Evolutionary conservation across 2,888 invertebrate genomes (phyloP).

Genomic region (Fragum whitleyi): DNA sequence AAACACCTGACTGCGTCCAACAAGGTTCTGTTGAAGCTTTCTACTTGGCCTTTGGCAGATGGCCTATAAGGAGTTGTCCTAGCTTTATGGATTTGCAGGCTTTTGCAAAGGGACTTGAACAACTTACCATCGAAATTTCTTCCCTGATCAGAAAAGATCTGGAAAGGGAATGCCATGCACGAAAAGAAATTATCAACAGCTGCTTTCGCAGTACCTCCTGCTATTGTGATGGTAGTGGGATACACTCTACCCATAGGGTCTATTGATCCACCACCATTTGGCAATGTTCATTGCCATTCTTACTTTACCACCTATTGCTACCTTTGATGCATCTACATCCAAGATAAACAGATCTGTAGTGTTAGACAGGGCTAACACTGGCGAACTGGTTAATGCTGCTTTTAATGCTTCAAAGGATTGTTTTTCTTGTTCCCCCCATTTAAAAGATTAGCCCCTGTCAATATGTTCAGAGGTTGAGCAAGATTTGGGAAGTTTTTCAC

Average conservation of each 20-base stretch:
- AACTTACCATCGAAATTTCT: too few species aligned
- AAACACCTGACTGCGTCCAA: too few species aligned
- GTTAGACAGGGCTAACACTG: constrained; percentile 27
- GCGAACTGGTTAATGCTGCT: neutral
- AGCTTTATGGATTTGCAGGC: constrained; percentile 20
- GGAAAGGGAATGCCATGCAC: too few species aligned
- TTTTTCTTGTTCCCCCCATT: constrained; percentile 32
- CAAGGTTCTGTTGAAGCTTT: constrained; percentile 12
- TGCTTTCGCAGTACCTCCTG: constrained; percentile 21
- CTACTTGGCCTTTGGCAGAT: constrained; percentile 19
- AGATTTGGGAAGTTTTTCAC: constrained; percentile 38
- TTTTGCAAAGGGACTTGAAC: too few species aligned
- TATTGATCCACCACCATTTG: constrained; percentile 25
- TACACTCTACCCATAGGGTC: constrained; percentile 41
- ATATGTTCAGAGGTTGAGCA: constrained; percentile 27
- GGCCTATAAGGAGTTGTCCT: too few species aligned
- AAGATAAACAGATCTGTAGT: constrained; percentile 28
- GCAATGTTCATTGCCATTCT: constrained; percentile 29
- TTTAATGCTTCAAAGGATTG: constrained; percentile 21
- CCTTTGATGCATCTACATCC: too few species aligned
- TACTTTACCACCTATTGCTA: too few species aligned
- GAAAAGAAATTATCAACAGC: too few species aligned
- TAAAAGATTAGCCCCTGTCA: constrained; percentile 43
- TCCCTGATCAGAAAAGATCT: too few species aligned
- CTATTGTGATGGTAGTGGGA: constrained; percentile 28